A percentile compares a stretch with the other conserved stretches of the same genome.
Conservation (phyloP, 2,113 vertebrate species). For the Jacana jacana region DNA sequence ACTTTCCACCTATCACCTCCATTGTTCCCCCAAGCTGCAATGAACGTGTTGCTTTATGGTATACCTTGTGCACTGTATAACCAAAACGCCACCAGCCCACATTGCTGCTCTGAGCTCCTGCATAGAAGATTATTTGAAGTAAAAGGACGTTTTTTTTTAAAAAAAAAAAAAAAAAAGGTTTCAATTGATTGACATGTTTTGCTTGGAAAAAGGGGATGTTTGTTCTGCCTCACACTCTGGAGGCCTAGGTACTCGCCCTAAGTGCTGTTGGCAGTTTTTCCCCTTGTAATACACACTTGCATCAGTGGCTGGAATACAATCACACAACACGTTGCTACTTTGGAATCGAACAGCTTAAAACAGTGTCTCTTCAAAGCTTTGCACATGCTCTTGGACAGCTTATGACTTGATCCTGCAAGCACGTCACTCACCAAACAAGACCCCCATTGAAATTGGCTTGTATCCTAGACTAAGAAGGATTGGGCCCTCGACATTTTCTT, state of each 20-base stretch:
- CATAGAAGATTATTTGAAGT: not conserved
- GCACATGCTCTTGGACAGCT: not conserved
- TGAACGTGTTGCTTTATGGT: fast-evolving
- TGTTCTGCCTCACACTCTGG: not conserved
- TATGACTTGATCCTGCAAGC: not conserved
- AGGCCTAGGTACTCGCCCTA: not conserved
- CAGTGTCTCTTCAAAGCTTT: not conserved
- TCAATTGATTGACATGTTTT: not conserved
- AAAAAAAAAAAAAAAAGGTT: not conserved
- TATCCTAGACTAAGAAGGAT: not conserved
- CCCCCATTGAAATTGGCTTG: not conserved
- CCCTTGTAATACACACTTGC: not conserved
- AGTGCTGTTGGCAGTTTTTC: not conserved
- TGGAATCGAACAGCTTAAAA: not conserved
- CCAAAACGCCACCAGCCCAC: not conserved
- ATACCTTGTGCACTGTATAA: fast-evolving
- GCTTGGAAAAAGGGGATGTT: not conserved
- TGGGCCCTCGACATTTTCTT: not conserved
- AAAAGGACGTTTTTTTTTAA: not conserved
- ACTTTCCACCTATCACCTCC: not conserved
- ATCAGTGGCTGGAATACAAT: not conserved
- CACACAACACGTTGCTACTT: not conserved
- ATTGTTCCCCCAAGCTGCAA: not conserved
- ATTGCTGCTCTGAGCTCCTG: not conserved
- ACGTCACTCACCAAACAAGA: not conserved